Conservation (phyloP, 2,113 vertebrate genomes). For the Garra rufa region DNA sequence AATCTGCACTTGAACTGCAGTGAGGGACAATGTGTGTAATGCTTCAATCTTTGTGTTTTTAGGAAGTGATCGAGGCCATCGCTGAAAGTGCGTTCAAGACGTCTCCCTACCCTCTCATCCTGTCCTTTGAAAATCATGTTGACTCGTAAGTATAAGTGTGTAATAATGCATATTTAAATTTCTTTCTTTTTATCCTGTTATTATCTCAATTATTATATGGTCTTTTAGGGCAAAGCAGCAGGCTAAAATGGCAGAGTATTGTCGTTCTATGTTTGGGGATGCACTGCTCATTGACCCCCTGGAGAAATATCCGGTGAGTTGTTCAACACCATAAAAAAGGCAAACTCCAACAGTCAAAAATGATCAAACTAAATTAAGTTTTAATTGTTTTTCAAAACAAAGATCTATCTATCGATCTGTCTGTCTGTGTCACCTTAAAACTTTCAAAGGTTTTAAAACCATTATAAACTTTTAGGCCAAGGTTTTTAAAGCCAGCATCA, state of each 20-base stretch:
- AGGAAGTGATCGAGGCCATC: constrained; percentile 91
- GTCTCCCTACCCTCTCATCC: constrained; percentile 85
- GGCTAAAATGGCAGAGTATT: constrained; percentile 92
- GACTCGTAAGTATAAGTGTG: constrained; percentile 85
- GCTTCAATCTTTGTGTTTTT: constrained; percentile 25
- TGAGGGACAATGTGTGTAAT: not conserved
- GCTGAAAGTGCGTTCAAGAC: constrained; percentile 90
- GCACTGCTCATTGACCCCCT: constrained; percentile 86
- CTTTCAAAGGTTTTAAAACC: not conserved
- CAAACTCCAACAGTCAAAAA: not conserved
- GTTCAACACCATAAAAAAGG: not conserved
- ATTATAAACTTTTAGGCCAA: not conserved
- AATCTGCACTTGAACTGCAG: not conserved
- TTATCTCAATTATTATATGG: constrained; percentile 14
- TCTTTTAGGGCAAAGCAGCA: constrained; percentile 85
- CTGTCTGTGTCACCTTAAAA: not conserved
- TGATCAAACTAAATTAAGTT: not conserved
- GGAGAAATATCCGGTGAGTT: constrained; percentile 86
- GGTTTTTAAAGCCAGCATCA: not conserved
- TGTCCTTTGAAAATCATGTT: constrained; percentile 93
- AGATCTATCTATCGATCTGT: too few species aligned
- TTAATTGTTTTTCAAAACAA: too few species aligned
- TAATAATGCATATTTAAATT: not conserved
- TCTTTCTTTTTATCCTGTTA: not conserved
- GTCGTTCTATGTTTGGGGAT: constrained; percentile 87